Evolutionary conservation across 1,140 invertebrate species (phyloP), one percentile per base, ranked within the genome.

Genomic region (Cyphomyrmex costatus): DNA sequence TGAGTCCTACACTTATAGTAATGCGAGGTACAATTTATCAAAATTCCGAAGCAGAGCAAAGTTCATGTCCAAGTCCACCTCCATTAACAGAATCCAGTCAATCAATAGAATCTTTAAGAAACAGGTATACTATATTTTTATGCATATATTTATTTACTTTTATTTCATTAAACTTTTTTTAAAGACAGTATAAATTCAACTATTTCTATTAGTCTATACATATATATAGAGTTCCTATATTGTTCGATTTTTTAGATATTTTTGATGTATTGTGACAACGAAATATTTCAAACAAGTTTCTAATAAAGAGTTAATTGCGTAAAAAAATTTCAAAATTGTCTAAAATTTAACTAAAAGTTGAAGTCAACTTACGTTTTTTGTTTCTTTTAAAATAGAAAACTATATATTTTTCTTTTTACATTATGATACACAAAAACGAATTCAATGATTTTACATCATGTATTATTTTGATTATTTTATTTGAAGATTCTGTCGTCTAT

Each of bases 11-110:
- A 16, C 94, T 95, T 63, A 91, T 95, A 36, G 92, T 92, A 4
- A 93, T 93, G 92, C 92, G 93, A 83, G 93, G 93, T 63, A 93
- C 94, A 73, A 88, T 92, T 63, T 94, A 94, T 92, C 93, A 94
- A 88, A 94, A 93, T 84, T 92, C 92, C 6, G 93, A 93, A 74
- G 90, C 88, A 33, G 92, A 94, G 36, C 94, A 92, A 86, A 95
- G 91, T 79, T 93, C 92, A 12, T 92, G 92, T 87, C 89, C 92
- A 77, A 92, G 87, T 89, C 87, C 88, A 71, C 92, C 76, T 86
- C 87, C 90, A 51, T 24, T 49, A 68, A 68, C 65, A 27, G 65
- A 68, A 49, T 87, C 92, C 49, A 93, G 89, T 90, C 93, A 93
- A 65, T 92, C 94, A 46, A 92, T 93, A 46, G 93, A 95, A 24